phyloP scores from a whole-genome alignment of 2,888 invertebrate genomes.

The Cactoblastis cactorum region DNA sequence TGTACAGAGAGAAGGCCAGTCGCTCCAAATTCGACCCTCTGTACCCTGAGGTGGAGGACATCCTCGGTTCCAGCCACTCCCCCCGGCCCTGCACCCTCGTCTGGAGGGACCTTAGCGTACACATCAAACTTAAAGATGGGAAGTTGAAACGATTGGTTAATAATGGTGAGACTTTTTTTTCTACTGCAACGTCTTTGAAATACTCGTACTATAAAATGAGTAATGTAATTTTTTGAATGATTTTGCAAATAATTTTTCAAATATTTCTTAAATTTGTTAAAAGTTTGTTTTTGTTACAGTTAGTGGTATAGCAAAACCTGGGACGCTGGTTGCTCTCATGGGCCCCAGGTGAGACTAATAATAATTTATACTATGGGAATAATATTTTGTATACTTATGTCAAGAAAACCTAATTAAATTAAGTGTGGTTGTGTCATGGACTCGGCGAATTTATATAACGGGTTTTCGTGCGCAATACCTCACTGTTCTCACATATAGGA shows the following conservation, averaged over 20 bases:
- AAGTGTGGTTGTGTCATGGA: too few species aligned
- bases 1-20: slow-evolving; percentile 31
- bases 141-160: slow-evolving; percentile 87
- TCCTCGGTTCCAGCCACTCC: slow-evolving; percentile 76
- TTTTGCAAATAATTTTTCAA: too few species aligned
- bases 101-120: slow-evolving; percentile 89
- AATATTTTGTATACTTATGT: too few species aligned
- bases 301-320: slow-evolving; percentile 89
- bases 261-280: neutral
- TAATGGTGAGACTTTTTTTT: slow-evolving; percentile 77
- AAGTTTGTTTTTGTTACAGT: slow-evolving; percentile 72
- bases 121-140: slow-evolving; percentile 72
- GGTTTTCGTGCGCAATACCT: too few species aligned
- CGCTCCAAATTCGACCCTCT: slow-evolving; percentile 44
- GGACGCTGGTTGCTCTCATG: slow-evolving; percentile 90
- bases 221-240: too few species aligned
- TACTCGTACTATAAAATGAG: too few species aligned
- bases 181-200: too few species aligned
- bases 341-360: slow-evolving; percentile 84
- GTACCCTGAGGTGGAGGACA: slow-evolving; percentile 61
- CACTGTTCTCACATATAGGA: too few species aligned
- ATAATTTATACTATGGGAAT: too few species aligned
- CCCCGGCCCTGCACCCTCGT: slow-evolving; percentile 85
- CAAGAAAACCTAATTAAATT: too few species aligned
- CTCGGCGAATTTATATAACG: too few species aligned